phyloP scores from a whole-genome alignment of 2,888 invertebrate species.

The Platynereis dumerilii region DNA sequence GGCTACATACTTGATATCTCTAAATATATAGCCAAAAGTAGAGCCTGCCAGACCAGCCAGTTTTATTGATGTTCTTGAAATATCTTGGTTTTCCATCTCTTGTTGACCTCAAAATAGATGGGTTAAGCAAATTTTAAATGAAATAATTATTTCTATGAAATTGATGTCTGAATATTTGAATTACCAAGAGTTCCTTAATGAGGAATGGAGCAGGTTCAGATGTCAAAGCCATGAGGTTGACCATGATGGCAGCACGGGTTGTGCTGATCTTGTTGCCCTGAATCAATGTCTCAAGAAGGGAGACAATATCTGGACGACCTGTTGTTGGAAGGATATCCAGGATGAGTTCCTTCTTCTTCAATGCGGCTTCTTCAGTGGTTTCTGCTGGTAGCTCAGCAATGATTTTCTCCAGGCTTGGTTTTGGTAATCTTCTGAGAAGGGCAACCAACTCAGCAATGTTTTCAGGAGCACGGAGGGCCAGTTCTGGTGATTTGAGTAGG shows the following conservation, averaged over 20 bases:
- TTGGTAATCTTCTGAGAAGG: background rate
- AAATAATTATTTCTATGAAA: no score
- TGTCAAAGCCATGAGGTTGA: slow-evolving; percentile 42
- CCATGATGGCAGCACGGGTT: slow-evolving; percentile 24
- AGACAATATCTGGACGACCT: slow-evolving; percentile 50
- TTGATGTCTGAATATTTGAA: no score
- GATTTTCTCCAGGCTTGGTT: background rate
- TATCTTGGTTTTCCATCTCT: no score
- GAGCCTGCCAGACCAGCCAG: slow-evolving; percentile 3
- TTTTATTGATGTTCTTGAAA: no score
- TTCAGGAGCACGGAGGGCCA: background rate
- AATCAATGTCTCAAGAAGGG: slow-evolving; percentile 36
- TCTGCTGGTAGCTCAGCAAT: no score
- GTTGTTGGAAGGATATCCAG: slow-evolving; percentile 48
- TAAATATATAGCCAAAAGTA: slow-evolving; percentile 7
- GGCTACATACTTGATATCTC: slow-evolving; percentile 6
- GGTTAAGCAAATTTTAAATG: no score
- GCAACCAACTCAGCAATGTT: background rate
- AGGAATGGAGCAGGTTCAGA: slow-evolving; percentile 57
- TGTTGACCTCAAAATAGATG: no score
- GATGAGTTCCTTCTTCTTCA: slow-evolving; percentile 39
- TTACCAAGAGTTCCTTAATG: slow-evolving; percentile 53
- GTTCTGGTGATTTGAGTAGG: background rate
- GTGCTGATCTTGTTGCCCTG: slow-evolving; percentile 27
- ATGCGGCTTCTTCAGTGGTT: no score